These are phyloP conservation scores for Xenops minutus DNA, from an alignment of 2,797 vertebrate species.

Conservation along the genomic window DNA sequence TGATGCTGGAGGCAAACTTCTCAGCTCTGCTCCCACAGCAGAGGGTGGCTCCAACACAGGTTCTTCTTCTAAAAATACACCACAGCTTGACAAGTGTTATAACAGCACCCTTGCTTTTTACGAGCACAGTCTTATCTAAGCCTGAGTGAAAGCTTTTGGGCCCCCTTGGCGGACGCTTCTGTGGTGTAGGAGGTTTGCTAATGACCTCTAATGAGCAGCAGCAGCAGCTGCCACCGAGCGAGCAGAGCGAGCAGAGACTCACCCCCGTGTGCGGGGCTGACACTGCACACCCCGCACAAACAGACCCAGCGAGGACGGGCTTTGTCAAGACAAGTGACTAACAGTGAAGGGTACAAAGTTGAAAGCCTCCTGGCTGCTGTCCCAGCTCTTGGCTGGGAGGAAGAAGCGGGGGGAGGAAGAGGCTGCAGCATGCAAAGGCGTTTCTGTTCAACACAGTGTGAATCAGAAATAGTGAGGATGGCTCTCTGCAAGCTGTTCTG, in stretches of 20 bases:
- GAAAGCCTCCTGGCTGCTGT: not conserved
- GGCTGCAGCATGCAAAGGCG: not conserved
- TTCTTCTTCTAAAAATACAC: not conserved
- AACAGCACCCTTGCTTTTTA: not conserved
- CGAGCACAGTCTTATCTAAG: not conserved
- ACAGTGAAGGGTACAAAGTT: not conserved
- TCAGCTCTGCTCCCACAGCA: not conserved
- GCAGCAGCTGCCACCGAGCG: not conserved
- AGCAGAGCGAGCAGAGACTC: not conserved
- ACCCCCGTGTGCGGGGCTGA: fast-evolving
- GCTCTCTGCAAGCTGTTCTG: not conserved
- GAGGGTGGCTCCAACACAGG: not conserved
- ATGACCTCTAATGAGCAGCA: not conserved
- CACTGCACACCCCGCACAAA: not conserved
- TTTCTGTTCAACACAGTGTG: not conserved
- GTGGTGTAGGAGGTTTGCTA: not conserved
- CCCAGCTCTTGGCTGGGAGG: not conserved
- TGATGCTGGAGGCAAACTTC: not conserved
- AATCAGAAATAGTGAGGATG: not conserved
- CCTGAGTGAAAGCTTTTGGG: not conserved
- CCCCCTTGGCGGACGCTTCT: fast-evolving
- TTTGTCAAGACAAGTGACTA: not conserved
- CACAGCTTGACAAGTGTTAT: not conserved
- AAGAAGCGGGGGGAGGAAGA: not conserved
- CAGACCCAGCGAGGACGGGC: too few relatives aligned